Evolutionary conservation across 2,113 vertebrate species (phyloP).

Genomic region (Anhinga anhinga): DNA sequence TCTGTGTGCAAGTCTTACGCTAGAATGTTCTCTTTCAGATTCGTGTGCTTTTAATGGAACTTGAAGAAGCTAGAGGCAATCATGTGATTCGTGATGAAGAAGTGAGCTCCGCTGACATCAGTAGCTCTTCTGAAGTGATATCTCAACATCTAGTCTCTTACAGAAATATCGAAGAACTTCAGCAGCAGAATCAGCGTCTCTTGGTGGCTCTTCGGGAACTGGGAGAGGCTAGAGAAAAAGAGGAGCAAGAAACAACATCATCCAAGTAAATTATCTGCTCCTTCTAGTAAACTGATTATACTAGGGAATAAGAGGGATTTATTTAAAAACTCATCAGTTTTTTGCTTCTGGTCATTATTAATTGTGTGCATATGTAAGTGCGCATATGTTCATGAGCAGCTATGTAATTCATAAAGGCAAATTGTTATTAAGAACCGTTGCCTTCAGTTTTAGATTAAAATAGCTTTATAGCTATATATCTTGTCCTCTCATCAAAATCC

Average conservation of each 20-base stretch:
- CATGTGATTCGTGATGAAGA: slow-evolving; percentile 88
- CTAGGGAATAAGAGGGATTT: neutral
- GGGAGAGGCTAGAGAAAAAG: slow-evolving; percentile 87
- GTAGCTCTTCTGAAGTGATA: slow-evolving; percentile 95
- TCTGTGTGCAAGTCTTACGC: neutral
- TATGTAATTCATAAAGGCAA: neutral
- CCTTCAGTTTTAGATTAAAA: neutral
- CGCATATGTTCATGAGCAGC: neutral
- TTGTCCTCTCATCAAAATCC: neutral
- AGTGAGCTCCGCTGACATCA: slow-evolving; percentile 88
- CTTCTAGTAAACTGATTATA: neutral
- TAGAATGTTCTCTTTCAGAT: slow-evolving; percentile 74
- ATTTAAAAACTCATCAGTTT: neutral
- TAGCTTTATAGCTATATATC: neutral
- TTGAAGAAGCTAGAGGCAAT: slow-evolving; percentile 95
- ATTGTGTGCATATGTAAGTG: neutral
- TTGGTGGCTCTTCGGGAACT: slow-evolving; percentile 90
- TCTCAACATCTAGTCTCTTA: slow-evolving; percentile 93
- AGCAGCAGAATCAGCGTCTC: slow-evolving; percentile 95
- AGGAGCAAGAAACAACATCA: slow-evolving; percentile 85
- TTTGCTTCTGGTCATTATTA: neutral
- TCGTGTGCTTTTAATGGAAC: slow-evolving; percentile 90
- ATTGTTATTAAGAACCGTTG: neutral
- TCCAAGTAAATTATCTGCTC: slow-evolving; percentile 73
- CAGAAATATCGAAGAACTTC: slow-evolving; percentile 92